Base-by-base conservation (phyloP, 2,113 vertebrate genomes). In the Coptodon bakossiorum region DNA sequence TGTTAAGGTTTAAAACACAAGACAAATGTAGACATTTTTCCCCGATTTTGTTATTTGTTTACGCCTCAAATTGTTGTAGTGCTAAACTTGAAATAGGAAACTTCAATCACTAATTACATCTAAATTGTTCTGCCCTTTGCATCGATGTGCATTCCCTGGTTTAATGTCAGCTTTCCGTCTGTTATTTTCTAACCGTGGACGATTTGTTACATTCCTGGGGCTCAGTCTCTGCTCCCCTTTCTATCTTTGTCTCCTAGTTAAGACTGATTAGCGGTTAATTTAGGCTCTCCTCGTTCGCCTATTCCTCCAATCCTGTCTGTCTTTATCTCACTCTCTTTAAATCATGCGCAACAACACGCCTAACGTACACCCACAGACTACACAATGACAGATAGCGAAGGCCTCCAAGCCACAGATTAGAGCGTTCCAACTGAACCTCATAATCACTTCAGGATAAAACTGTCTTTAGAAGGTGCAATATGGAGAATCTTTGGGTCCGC, bases 391-490 rank as follows among this genome's bases (percentile, higher is more conserved):
- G 79, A 83, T 48, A 53, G 88, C 7, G 12, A 79, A 54, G 17
- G 82, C 87, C 78, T 87, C 84, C 56, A 56, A 88, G 76, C 91
- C 94, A 17, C 86, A 91, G 90, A 94, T 94, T 93, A 91, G 50
- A 93, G 85, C 34, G 6, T 92, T 89, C 66, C 45, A 19, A 40
- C 52, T 31, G n/a, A 80, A 89, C 66, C 91, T 82, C 78, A 22
- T 91, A 83, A 92, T 90, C 87, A 88, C 82, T 40, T 78, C 83
- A 38, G 66, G 85, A 92, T 83, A 85, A 86, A 56, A 53, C 78
- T 19, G 86, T 45, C 57, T 86, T 89, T 59, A 61, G 29, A 82
- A 91, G 89, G 48, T 87, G 79, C 52, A 88, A 89, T 83, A 57
- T 78, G 87, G 81, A 83, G 83, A 56, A 86, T 92, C 85, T 86